These are phyloP conservation scores for Sebastiscus albofasciatus DNA, from an alignment of 2,797 vertebrate genomes.

Conservation along the genomic window DNA sequence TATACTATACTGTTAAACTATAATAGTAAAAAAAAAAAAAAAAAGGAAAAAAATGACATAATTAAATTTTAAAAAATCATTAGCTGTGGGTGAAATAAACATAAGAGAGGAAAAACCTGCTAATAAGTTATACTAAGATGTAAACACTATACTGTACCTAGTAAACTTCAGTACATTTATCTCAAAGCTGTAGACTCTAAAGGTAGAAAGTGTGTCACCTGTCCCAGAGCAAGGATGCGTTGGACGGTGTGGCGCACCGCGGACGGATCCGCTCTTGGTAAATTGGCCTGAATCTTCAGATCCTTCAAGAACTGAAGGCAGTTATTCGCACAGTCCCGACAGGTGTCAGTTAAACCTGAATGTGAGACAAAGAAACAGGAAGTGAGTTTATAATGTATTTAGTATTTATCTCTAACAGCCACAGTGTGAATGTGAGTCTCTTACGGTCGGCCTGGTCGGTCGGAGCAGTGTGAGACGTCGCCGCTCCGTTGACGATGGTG, in stretches of 20 bases:
- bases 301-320: conserved; percentile 82
- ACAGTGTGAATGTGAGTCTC: conserved; percentile 35
- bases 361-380: neutral
- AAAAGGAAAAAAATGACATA: too few species aligned
- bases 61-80: too few species aligned
- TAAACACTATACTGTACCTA: neutral
- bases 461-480: conserved; percentile 88
- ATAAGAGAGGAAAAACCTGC: too few species aligned
- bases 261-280: conserved; percentile 74
- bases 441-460: conserved; percentile 91
- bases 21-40: too few species aligned
- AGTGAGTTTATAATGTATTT: neutral
- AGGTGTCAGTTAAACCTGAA: conserved; percentile 79
- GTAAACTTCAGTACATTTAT: neutral
- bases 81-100: neutral
- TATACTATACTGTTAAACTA: too few species aligned
- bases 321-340: conserved; percentile 78
- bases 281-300: conserved; percentile 76
- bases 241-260: conserved; percentile 73
- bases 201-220: conserved; percentile 50
- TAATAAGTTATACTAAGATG: neutral
- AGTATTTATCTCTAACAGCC: accelerated
- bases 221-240: conserved; percentile 74
- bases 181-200: neutral
- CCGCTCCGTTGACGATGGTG: conserved; percentile 88